phyloP scores from a whole-genome alignment of 2,888 invertebrate species.

The Steinernema carpocapsae region DNA sequence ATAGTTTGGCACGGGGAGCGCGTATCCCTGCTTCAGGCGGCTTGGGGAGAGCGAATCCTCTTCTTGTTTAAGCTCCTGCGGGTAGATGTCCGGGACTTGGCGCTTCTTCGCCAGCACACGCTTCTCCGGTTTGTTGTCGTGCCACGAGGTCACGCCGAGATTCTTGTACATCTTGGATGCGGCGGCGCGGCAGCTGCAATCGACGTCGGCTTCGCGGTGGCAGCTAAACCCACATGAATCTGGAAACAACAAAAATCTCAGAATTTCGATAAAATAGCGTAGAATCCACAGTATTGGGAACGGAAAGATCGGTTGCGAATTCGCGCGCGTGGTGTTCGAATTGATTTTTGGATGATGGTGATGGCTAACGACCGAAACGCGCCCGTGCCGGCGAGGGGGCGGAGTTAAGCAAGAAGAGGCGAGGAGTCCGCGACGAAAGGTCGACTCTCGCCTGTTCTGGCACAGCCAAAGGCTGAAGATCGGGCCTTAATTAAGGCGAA shows the following conservation, averaged over 20 bases:
- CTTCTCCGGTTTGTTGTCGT: constrained; percentile 6
- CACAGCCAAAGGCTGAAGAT: constrained; percentile 1
- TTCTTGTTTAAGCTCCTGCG: constrained; percentile 57
- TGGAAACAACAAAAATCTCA: constrained; percentile 5
- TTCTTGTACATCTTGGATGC: constrained; percentile 6
- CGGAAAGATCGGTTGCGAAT: constrained; percentile 28
- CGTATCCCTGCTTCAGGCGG: constrained; percentile 53
- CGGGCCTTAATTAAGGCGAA: background rate
- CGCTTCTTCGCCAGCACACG: constrained; percentile 31
- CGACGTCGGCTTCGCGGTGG: background rate
- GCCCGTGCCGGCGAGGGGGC: constrained; percentile 13
- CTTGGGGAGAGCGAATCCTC: constrained; percentile 57
- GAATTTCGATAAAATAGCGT: background rate
- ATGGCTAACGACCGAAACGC: constrained; percentile 4
- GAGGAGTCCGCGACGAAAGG: background rate
- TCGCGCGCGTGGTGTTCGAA: constrained; percentile 19
- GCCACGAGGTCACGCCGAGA: constrained; percentile 26
- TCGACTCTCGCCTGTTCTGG: too few relatives aligned
- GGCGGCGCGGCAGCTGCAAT: background rate
- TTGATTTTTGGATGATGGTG: constrained; percentile 31
- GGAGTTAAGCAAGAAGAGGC: background rate
- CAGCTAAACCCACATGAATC: constrained; percentile 14
- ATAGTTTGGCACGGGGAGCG: constrained; percentile 46
- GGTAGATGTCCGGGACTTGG: constrained; percentile 59
- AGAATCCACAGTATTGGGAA: background rate